Conservation (phyloP, 1,140 invertebrate genomes). For the Platorchestia sp. region DNA sequence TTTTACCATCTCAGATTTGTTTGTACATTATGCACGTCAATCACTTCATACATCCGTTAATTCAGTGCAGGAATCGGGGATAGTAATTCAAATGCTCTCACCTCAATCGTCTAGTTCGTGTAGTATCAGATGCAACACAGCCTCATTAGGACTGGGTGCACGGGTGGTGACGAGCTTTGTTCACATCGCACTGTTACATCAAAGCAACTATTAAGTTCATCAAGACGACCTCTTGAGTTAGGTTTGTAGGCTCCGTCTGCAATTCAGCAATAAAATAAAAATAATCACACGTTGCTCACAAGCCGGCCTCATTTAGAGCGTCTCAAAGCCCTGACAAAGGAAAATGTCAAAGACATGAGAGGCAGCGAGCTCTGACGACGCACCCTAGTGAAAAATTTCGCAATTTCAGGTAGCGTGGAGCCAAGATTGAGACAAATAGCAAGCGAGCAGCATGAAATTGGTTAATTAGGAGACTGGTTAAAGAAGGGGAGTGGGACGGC, state of each 20-base stretch:
- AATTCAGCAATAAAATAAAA: neutral
- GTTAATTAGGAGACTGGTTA: constrained; percentile 49
- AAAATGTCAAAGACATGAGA: neutral
- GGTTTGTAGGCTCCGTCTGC: neutral
- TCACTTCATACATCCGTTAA: neutral
- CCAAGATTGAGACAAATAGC: constrained; percentile 49
- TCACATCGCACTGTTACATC: neutral
- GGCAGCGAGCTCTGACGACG: neutral
- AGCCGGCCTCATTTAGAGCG: neutral
- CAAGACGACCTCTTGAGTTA: neutral
- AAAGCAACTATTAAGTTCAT: neutral
- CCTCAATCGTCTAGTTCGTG: neutral
- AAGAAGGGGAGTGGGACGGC: neutral
- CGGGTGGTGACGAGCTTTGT: neutral
- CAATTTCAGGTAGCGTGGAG: constrained; percentile 54
- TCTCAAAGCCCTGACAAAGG: neutral
- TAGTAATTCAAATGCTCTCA: neutral
- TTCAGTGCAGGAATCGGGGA: neutral
- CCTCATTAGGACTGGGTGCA: neutral
- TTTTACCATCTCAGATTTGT: no score
- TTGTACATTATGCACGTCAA: no score
- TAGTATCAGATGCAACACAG: neutral
- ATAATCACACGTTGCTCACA: neutral
- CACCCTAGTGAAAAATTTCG: constrained; percentile 41
- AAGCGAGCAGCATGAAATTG: constrained; percentile 52